A percentile compares a stretch with the other conserved stretches of the same genome.
phyloP scores from a whole-genome alignment of 2,113 vertebrate genomes.

The Mus musculus region GRCm39 chr1:143680001-143680500 shows the following conservation, averaged over 20 bases:
- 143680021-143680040: constrained; percentile 26
- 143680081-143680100: constrained; percentile 6
- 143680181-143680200: neutral
- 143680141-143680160: no score
- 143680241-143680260: neutral
- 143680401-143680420: constrained; percentile 13
- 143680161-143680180: neutral
- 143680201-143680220: neutral
- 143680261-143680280: neutral
- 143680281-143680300: neutral
- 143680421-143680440: neutral
- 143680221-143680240: neutral
- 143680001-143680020: neutral
- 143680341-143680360: constrained; percentile 10
- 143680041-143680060: neutral
- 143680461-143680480: neutral
- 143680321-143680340: constrained; percentile 29
- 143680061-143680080: neutral
- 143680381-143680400: constrained; percentile 16
- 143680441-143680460: constrained; percentile 36
- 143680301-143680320: neutral
- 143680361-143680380: neutral
- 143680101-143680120: constrained; percentile 19
- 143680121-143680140: neutral
- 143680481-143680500: constrained; percentile 18